phyloP scores from a whole-genome alignment of 2,113 vertebrate species.

The Lutjanus erythropterus region DNA sequence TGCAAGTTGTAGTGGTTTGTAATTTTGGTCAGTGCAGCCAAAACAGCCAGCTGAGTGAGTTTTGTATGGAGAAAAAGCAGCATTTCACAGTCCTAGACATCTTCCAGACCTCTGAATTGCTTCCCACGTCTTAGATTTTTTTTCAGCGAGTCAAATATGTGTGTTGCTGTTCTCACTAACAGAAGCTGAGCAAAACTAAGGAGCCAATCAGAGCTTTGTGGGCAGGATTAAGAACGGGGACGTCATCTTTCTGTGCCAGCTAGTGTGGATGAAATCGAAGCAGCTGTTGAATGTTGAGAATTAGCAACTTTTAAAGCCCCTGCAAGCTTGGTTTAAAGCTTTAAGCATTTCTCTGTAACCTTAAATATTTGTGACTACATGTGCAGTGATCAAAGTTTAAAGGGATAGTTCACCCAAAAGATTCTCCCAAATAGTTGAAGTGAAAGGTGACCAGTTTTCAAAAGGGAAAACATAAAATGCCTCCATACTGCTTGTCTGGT shows the following conservation, averaged over 20 bases:
- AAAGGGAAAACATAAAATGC: too few relatives aligned
- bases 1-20: not conserved
- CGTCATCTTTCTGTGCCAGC: not conserved
- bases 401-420: too few relatives aligned
- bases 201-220: not conserved
- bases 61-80: not conserved
- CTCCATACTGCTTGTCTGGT: too few relatives aligned
- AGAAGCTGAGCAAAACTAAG: not conserved
- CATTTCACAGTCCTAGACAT: not conserved
- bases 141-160: not conserved
- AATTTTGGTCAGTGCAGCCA: not conserved
- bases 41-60: too few relatives aligned
- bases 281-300: not conserved
- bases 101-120: slow-evolving; percentile 9
- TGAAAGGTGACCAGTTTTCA: too few relatives aligned
- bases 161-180: not conserved
- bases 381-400: too few relatives aligned
- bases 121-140: not conserved
- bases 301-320: not conserved
- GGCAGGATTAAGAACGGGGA: not conserved
- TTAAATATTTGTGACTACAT: not conserved
- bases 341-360: not conserved
- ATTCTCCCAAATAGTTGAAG: too few relatives aligned
- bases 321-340: not conserved
- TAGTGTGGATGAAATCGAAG: not conserved